Conservation (phyloP, 2,113 vertebrate genomes). For the Kryptolebias marmoratus region DNA sequence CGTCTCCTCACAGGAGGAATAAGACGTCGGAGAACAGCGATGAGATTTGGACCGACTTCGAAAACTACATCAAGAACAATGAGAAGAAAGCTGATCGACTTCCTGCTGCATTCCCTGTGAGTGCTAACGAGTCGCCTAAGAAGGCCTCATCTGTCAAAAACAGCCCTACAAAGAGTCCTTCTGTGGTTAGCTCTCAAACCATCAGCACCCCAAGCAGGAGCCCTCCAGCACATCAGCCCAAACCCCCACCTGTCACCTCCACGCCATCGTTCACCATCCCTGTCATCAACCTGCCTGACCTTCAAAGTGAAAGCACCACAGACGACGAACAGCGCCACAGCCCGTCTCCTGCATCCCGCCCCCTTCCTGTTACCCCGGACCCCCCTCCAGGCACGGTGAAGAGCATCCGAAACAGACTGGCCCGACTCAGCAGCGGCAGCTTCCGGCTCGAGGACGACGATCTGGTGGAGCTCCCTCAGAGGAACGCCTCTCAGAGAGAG, state of each 20-base stretch:
- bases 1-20: conserved; percentile 78
- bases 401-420: conserved; percentile 79
- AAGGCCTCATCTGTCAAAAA: conserved; percentile 49
- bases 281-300: conserved; percentile 73
- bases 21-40: conserved; percentile 92
- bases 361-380: conserved; percentile 78
- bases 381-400: conserved; percentile 80
- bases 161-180: conserved; percentile 47
- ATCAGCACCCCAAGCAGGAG: conserved; percentile 45
- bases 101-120: conserved; percentile 94
- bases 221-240: conserved; percentile 57
- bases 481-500: conserved; percentile 63
- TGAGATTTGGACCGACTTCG: conserved; percentile 97
- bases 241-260: conserved; percentile 59
- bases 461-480: conserved; percentile 76
- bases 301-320: conserved; percentile 48
- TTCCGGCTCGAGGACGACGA: conserved; percentile 81
- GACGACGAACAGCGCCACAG: conserved; percentile 73
- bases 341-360: conserved; percentile 46
- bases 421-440: conserved; percentile 82
- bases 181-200: conserved; percentile 16
- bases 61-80: conserved; percentile 97
- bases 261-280: conserved; percentile 73
- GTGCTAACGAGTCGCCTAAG: conserved; percentile 45
- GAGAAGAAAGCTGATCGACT: conserved; percentile 92